A percentile compares a stretch with the other conserved stretches of the same genome.
phyloP scores from a whole-genome alignment of 2,113 vertebrate species.

The Excalfactoria chinensis region DNA sequence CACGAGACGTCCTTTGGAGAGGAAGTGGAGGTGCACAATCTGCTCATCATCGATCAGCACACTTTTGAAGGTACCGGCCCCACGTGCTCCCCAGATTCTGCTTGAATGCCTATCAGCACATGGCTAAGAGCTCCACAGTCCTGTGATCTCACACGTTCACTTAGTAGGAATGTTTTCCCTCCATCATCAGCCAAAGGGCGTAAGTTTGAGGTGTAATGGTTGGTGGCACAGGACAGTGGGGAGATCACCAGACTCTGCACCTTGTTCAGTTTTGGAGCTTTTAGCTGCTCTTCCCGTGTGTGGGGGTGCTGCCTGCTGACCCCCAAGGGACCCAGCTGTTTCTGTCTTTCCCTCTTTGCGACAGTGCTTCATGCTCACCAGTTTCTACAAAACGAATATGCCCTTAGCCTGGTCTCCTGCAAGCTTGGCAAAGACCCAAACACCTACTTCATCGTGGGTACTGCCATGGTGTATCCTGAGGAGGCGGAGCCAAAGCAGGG shows the following conservation, averaged over 20 bases:
- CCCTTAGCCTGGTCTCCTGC: constrained; percentile 97
- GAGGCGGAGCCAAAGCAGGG: constrained; percentile 98
- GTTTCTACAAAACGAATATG: constrained; percentile 95
- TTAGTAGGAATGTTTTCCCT: background rate
- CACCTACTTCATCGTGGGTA: constrained; percentile 96
- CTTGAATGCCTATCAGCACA: fast-evolving
- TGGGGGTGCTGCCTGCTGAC: background rate
- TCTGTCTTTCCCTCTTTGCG: background rate
- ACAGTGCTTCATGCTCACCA: constrained; percentile 97
- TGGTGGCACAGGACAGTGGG: background rate
- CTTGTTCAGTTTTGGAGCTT: background rate
- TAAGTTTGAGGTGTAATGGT: background rate
- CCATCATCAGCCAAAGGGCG: fast-evolving
- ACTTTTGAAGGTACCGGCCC: constrained; percentile 91
- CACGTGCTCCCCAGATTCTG: too few species aligned
- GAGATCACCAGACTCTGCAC: background rate
- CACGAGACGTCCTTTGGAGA: constrained; percentile 97
- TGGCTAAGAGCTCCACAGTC: background rate
- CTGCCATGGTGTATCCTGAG: constrained; percentile 98
- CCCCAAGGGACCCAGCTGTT: background rate
- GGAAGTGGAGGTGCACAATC: constrained; percentile 97
- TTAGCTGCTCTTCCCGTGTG: fast-evolving
- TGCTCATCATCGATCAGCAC: constrained; percentile 98
- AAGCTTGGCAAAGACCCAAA: constrained; percentile 94
- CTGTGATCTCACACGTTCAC: fast-evolving